Evolutionary conservation across 1,140 invertebrate species (phyloP).

Genomic region (Drosophila lowei): DNA sequence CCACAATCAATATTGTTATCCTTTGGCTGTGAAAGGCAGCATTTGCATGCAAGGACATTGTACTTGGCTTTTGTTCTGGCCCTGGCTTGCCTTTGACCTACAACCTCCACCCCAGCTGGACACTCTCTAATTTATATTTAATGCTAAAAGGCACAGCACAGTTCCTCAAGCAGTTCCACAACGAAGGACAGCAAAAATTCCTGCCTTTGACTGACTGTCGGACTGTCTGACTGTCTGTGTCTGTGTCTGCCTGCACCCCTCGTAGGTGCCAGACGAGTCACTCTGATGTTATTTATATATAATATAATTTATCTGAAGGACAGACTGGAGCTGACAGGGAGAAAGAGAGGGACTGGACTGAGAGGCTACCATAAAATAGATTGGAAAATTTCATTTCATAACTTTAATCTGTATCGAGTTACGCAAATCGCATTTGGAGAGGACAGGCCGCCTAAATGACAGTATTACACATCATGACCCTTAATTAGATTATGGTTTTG

Average conservation of each 20-base stretch:
- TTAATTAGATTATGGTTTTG: conserved; percentile 37
- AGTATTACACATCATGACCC: conserved; percentile 15
- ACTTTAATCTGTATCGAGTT: conserved; percentile 31
- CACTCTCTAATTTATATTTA: conserved; percentile 72
- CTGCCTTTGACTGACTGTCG: too few species aligned
- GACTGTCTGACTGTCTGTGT: too few species aligned
- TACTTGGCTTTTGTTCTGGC: conserved; percentile 58
- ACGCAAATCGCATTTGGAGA: conserved; percentile 9
- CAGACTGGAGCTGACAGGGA: not conserved
- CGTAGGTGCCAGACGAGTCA: conserved; percentile 60
- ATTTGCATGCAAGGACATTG: conserved; percentile 76
- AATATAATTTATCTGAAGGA: conserved; percentile 54
- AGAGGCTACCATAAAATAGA: conserved; percentile 11
- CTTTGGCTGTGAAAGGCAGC: conserved; percentile 64
- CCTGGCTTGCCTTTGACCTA: conserved; percentile 56
- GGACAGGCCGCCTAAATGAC: not conserved
- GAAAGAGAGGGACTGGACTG: too few species aligned
- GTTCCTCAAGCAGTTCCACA: conserved; percentile 11
- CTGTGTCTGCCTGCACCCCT: not conserved
- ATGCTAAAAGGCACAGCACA: conserved; percentile 40
- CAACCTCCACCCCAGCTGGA: conserved; percentile 13
- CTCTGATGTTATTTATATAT: conserved; percentile 47
- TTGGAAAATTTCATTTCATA: conserved; percentile 32
- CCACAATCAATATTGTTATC: conserved; percentile 74
- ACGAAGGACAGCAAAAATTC: not conserved